Base-by-base conservation (phyloP, 2,888 invertebrate genomes). In the Acanthosepion lycidas region DNA sequence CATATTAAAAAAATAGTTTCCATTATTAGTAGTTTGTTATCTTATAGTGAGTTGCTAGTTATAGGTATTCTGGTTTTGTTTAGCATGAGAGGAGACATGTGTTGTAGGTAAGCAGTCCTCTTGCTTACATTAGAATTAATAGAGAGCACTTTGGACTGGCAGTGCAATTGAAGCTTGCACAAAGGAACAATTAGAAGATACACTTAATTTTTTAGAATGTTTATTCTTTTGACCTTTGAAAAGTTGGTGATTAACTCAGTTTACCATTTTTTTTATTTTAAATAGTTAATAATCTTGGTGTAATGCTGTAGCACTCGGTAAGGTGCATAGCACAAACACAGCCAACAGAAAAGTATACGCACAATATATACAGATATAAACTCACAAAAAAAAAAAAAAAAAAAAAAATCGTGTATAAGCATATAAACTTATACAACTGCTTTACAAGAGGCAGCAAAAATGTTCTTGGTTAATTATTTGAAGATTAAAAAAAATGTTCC, bases 261-360 rank as follows among this genome's bases (percentile, higher is more conserved):
- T 78, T 23, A 23, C 78, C 12, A 15, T 33, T 78, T 78, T 33
- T 33, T 78, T 78, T n/a, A n/a, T n/a, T 59, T n/a, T 78, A 78
- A 78, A n/a, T 78, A 12, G 1, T n/a, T 33, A 78, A 78, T n/a
- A n/a, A 78, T n/a, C 78, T 78, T n/a, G n/a, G 78, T 33, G 78
- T 78, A 33, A 78, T 78, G 78, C 78, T 78, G 78, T 78, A 78
- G n/a, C 78, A 78, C 78, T 78, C 12, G 12, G 78, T 78, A n/a
- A 78, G 78, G 78, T 28, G 78, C 78, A n/a, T 33, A 78, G 78
- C 78, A 78, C 33, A n/a, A n/a, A 33, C 78, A 78, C 78, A 78
- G 78, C 78, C 78, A n/a, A 78, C 78, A 78, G 78, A 78, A 78
- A 78, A n/a, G n/a, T n/a, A 78, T 78, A 78, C n/a, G 78, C 78